Evolutionary conservation across 2,888 invertebrate species (phyloP).

Genomic region (Hypena proboscidalis): DNA sequence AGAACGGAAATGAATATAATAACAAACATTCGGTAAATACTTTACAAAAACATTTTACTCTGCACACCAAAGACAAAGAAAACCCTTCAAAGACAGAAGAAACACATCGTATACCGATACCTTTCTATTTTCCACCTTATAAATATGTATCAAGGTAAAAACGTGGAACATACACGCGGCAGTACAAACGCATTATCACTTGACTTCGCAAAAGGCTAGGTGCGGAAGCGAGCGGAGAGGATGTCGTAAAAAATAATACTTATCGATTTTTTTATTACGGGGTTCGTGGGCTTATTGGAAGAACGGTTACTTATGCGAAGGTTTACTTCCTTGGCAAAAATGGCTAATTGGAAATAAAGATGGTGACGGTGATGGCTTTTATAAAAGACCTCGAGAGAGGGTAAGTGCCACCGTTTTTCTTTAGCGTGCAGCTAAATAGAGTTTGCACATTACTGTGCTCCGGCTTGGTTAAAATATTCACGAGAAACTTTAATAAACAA

Average conservation of each 20-base stretch:
- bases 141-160: conserved; percentile 21
- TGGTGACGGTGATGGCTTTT: too few species aligned
- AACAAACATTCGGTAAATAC: background rate
- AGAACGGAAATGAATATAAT: too few species aligned
- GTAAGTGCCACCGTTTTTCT: too few species aligned
- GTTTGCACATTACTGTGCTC: too few species aligned
- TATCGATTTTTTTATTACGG: conserved; percentile 7
- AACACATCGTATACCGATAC: conserved; percentile 3
- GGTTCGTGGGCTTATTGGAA: background rate
- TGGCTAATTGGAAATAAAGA: too few species aligned
- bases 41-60: too few species aligned
- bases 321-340: too few species aligned
- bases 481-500: too few species aligned
- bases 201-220: conserved; percentile 7
- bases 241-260: conserved; percentile 25
- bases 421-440: too few species aligned
- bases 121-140: conserved; percentile 17
- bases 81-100: background rate
- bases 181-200: conserved; percentile 29
- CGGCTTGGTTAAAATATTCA: too few species aligned
- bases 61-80: background rate
- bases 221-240: conserved; percentile 18
- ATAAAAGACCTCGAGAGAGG: too few species aligned
- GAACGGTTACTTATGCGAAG: background rate
- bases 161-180: conserved; percentile 9